These are phyloP conservation scores for Percopsis transmontana DNA, from an alignment of 2,113 vertebrate species.

Conservation along the genomic window DNA sequence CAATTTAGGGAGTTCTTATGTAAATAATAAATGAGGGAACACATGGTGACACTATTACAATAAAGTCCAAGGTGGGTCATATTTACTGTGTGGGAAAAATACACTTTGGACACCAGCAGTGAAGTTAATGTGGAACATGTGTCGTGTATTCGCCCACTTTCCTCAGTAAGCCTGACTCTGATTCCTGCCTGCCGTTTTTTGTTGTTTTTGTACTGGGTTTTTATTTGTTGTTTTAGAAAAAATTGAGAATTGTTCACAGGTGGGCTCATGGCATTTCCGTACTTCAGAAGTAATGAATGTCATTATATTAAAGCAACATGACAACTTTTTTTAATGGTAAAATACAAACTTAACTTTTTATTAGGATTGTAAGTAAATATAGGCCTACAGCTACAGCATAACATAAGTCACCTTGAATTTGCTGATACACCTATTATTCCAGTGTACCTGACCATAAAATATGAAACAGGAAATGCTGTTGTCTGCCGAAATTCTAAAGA, in stretches of 20 bases:
- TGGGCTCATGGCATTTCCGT: too few relatives aligned
- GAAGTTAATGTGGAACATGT: constrained; percentile 11
- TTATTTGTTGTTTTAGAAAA: not conserved
- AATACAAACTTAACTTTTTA: not conserved
- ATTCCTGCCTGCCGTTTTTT: not conserved
- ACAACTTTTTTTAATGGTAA: constrained; percentile 23
- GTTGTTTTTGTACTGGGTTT: not conserved
- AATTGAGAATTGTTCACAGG: not conserved
- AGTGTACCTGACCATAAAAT: too few relatives aligned
- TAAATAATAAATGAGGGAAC: too few relatives aligned
- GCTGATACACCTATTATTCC: too few relatives aligned
- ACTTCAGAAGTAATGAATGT: too few relatives aligned
- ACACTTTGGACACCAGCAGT: not conserved
- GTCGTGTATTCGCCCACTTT: constrained; percentile 24
- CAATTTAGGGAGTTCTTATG: too few relatives aligned
- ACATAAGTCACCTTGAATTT: not conserved
- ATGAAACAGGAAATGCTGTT: too few relatives aligned
- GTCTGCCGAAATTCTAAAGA: too few relatives aligned
- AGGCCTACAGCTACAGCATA: too few relatives aligned
- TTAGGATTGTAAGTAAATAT: too few relatives aligned
- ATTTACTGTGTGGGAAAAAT: not conserved
- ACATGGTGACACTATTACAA: too few relatives aligned
- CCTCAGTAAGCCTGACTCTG: not conserved
- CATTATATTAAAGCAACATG: too few relatives aligned
- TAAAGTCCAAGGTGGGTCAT: not conserved